Evolutionary conservation across 2,888 invertebrate species (phyloP), one percentile per base, ranked within the genome.

Genomic region (Cheilosia vulpina): DNA sequence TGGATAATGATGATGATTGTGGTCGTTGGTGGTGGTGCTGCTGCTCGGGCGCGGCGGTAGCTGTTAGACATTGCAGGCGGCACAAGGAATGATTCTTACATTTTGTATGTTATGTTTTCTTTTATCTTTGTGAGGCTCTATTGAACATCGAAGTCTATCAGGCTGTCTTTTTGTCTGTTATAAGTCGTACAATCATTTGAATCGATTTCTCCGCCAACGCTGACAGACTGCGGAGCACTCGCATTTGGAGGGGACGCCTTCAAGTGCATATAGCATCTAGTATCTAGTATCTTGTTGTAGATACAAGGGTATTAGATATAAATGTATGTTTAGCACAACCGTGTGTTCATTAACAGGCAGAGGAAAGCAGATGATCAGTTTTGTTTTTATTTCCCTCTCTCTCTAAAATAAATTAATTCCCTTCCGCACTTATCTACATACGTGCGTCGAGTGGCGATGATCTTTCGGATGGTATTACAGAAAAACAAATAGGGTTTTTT

Each of bases 111-210:
- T 66, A 65, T 75, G 34, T 76, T 76, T 76, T 60, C 58, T 71
- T 71, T 71, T 72, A 60, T 82, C 58, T 60, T 45, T 53, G 47
- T 47, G 75, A 69, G 63, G 53, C 63, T 71, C 69, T 65, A 58
- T 79, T 41, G 68, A 78, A 73, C 58, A 63, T 79, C 41, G 68
- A 73, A 73, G 79, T 80, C 84, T 71, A 80, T 79, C 73, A 73
- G 80, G 55, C 75, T 73, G 76, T 60, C 76, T 75, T 55, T 80
- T 62, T 76, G 76, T 75, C 71, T 60, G 76, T 53, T 78, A 47
- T 15, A 60, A 58, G 63, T 65, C 65, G 79, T 53, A 63, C 52
- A 73, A 84, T 79, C 75, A 80, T 43, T 79, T 53, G 84, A 75
- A 65, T 65, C 75, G 55, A 79, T 65, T 73, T 76, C 69, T 75